These are phyloP conservation scores for Apocrypta bakeri DNA, from an alignment of 1,140 invertebrate genomes.

Conservation along the genomic window DNA sequence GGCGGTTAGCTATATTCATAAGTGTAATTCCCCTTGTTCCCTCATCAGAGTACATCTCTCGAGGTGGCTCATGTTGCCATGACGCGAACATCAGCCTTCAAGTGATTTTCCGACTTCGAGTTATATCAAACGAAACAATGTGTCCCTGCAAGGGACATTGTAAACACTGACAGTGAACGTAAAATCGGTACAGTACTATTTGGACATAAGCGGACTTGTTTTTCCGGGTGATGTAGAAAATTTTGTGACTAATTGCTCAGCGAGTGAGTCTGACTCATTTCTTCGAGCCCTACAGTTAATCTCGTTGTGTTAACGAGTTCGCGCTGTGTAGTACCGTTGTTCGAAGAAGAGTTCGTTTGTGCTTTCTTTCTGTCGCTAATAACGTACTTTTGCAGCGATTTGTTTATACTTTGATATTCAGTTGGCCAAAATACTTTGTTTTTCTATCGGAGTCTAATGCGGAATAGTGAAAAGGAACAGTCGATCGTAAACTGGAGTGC, in stretches of 20 bases:
- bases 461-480: neutral
- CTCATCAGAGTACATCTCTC: neutral
- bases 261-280: neutral
- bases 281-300: constrained; percentile 9
- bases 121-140: neutral
- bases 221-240: constrained; percentile 10
- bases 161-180: too few species aligned
- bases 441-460: neutral
- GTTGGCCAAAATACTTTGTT: too few species aligned
- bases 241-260: constrained; percentile 26
- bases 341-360: neutral
- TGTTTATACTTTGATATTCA: too few species aligned
- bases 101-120: constrained; percentile 15
- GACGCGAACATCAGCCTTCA: neutral
- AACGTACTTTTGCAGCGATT: neutral
- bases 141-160: neutral
- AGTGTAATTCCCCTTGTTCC: too few species aligned
- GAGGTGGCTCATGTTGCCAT: neutral
- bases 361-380: neutral
- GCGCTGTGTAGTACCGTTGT: neutral
- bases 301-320: constrained; percentile 27
- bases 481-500: neutral
- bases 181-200: too few species aligned
- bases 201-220: too few species aligned
- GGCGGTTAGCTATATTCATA: too few species aligned